These are phyloP conservation scores for Pteronura brasiliensis DNA, from an alignment of 2,113 vertebrate species.

Conservation along the genomic window DNA sequence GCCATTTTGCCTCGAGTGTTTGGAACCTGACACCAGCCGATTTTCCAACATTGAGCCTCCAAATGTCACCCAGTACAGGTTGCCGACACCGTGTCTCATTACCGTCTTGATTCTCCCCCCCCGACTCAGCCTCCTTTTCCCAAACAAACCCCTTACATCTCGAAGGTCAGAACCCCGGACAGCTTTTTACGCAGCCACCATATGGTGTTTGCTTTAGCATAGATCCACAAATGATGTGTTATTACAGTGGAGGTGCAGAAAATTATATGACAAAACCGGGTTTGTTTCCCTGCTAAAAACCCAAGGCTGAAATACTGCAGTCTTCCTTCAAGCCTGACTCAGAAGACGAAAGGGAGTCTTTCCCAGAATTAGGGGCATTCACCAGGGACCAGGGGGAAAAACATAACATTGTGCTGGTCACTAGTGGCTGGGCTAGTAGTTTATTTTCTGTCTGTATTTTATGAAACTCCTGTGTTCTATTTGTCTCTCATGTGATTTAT, in stretches of 20 bases:
- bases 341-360: constrained; percentile 50
- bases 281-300: constrained; percentile 59
- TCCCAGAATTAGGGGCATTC: constrained; percentile 58
- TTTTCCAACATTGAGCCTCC: background rate
- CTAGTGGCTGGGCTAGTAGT: constrained; percentile 55
- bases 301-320: background rate
- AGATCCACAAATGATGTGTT: constrained; percentile 72
- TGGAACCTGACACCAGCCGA: constrained; percentile 49
- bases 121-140: background rate
- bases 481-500: constrained; percentile 74
- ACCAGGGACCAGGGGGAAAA: constrained; percentile 57
- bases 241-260: constrained; percentile 66
- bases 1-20: constrained; percentile 1
- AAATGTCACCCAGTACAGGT: background rate
- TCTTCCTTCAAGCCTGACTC: constrained; percentile 56
- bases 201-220: constrained; percentile 76
- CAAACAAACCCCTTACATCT: constrained; percentile 53
- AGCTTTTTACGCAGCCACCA: constrained; percentile 61
- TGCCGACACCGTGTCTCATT: constrained; percentile 28
- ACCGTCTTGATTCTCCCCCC: background rate
- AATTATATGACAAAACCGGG: constrained; percentile 60
- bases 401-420: constrained; percentile 60
- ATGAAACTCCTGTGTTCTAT: constrained; percentile 74
- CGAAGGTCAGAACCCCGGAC: constrained; percentile 61
- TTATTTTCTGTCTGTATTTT: constrained; percentile 77